Percentiles rank a stretch among this genome's conserved stretches.
These are phyloP conservation scores for Oligia strigilis DNA, from an alignment of 2,888 invertebrate genomes.

Conservation along the genomic window DNA sequence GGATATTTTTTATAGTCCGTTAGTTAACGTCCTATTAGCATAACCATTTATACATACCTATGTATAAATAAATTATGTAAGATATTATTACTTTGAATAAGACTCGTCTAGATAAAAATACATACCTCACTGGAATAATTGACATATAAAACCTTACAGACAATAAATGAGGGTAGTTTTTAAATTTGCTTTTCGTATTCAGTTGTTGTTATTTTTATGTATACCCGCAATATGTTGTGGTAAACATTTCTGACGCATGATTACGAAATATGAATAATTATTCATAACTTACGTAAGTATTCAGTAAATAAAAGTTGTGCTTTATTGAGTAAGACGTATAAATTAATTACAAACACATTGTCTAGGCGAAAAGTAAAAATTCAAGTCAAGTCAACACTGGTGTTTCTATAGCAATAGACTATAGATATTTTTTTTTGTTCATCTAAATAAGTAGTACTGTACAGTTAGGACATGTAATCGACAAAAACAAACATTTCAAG, in stretches of 20 bases:
- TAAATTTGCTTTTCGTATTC: slow-evolving; percentile 17
- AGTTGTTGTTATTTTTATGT: neutral
- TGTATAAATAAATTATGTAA: slow-evolving; percentile 14
- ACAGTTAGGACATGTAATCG: slow-evolving; percentile 4
- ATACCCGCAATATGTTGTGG: neutral
- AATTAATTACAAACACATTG: neutral
- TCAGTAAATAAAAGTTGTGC: slow-evolving; percentile 8
- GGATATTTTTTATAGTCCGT: slow-evolving; percentile 1
- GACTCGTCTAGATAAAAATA: slow-evolving; percentile 21
- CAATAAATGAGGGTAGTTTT: slow-evolving; percentile 22
- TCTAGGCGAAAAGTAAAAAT: neutral
- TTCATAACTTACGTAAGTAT: slow-evolving; percentile 9
- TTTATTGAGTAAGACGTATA: neutral
- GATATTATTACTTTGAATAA: slow-evolving; percentile 12
- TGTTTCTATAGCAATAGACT: neutral
- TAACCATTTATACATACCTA: neutral
- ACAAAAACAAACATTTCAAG: slow-evolving; percentile 13
- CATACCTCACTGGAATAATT: slow-evolving; percentile 51
- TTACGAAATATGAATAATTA: neutral
- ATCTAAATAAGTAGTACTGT: slow-evolving; percentile 7
- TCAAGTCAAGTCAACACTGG: slow-evolving; percentile 5
- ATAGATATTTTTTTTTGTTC: slow-evolving; percentile 6
- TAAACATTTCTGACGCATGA: slow-evolving; percentile 1
- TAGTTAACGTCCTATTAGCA: neutral
- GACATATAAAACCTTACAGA: slow-evolving; percentile 44